These are phyloP conservation scores for Drosophila anomalipes DNA, from an alignment of 2,888 invertebrate genomes.

Conservation along the genomic window DNA sequence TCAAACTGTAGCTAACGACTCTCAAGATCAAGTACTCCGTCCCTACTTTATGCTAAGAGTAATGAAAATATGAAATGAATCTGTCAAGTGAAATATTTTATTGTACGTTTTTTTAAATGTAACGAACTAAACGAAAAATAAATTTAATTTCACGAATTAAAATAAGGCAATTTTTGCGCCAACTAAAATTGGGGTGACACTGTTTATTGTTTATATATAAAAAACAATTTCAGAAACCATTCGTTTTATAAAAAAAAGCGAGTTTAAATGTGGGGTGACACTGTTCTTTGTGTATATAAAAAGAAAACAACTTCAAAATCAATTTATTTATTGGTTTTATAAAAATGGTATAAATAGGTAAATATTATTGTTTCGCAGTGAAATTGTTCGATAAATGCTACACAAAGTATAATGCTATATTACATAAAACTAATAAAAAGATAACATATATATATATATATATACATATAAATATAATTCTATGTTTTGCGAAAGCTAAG, in stretches of 20 bases:
- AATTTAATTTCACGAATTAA: conserved; percentile 12
- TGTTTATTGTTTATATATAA: background rate
- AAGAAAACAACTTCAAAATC: background rate
- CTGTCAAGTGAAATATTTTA: conserved; percentile 38
- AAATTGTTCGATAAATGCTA: conserved; percentile 48
- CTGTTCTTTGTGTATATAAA: conserved; percentile 3
- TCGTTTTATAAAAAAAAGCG: background rate
- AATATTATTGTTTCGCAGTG: background rate
- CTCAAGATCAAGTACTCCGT: conserved; percentile 55
- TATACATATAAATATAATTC: conserved; percentile 56
- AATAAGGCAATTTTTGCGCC: background rate
- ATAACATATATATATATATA: conserved; percentile 1
- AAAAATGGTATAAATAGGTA: conserved; percentile 8
- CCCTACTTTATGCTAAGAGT: conserved; percentile 53
- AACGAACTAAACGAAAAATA: conserved; percentile 55
- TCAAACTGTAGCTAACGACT: conserved; percentile 45
- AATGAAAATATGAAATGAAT: conserved; percentile 38
- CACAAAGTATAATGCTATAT: background rate
- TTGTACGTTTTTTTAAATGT: conserved; percentile 52
- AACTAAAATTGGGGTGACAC: conserved; percentile 4
- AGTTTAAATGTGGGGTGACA: conserved; percentile 1
- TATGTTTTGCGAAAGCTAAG: conserved; percentile 95
- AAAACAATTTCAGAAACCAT: background rate
- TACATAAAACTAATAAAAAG: background rate
- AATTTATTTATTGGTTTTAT: background rate